Conservation (phyloP, 2,113 vertebrate species). For the Salminus brasiliensis region DNA sequence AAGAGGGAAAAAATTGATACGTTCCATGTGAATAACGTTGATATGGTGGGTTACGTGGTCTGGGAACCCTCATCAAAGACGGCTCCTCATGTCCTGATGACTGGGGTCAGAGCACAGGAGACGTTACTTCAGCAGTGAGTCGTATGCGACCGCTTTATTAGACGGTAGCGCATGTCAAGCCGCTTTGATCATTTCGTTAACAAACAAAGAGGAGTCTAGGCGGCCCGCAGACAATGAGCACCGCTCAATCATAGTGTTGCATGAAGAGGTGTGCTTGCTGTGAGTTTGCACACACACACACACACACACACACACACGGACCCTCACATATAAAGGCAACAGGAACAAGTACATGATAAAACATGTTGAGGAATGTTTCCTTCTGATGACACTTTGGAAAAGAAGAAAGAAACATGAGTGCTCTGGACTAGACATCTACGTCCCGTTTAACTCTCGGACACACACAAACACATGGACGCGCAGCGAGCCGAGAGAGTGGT, state of each 20-base stretch:
- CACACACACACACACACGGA: constrained; percentile 23
- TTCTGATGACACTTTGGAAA: constrained; percentile 9
- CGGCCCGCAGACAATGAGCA: constrained; percentile 14
- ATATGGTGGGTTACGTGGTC: background rate
- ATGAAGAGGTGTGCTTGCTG: constrained; percentile 14
- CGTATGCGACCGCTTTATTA: constrained; percentile 10
- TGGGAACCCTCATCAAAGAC: constrained; percentile 28
- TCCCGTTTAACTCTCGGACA: constrained; percentile 34
- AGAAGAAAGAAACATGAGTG: constrained; percentile 27
- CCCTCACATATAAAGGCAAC: constrained; percentile 15
- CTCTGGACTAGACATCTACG: constrained; percentile 27
- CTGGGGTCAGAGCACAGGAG: constrained; percentile 18
- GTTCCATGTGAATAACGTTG: background rate
- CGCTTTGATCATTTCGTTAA: constrained; percentile 31
- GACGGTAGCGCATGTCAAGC: constrained; percentile 2
- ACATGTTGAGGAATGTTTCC: constrained; percentile 52
- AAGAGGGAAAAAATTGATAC: background rate
- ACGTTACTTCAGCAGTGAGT: constrained; percentile 24
- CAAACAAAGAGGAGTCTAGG: constrained; percentile 17
- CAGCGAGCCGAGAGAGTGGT: constrained; percentile 45
- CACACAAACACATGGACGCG: constrained; percentile 7
- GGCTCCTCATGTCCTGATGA: constrained; percentile 20
- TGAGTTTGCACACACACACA: constrained; percentile 16
- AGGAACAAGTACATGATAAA: constrained; percentile 37
- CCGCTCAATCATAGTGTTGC: constrained; percentile 8